A percentile compares a stretch with the other conserved stretches of the same genome.
Conservation (phyloP, 2,113 vertebrate species). For the Carettochelys insculpta region DNA sequence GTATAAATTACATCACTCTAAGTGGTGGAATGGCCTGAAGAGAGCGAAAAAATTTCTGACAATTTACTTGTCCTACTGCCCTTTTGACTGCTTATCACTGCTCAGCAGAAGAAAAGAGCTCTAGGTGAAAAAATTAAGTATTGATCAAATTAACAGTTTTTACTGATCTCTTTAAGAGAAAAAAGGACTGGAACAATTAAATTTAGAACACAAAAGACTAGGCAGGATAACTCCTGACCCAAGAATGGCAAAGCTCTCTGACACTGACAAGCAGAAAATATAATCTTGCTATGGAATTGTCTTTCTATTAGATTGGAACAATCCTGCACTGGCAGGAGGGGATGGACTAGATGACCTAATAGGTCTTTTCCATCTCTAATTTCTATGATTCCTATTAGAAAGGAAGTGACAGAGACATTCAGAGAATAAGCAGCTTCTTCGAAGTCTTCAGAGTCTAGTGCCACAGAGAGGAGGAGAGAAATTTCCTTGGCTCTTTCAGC, state of each 20-base stretch:
- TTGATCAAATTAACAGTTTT: slow-evolving; percentile 99
- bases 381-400: slow-evolving; percentile 30
- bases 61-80: slow-evolving; percentile 86
- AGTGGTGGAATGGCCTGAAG: slow-evolving; percentile 89
- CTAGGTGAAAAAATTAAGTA: slow-evolving; percentile 98
- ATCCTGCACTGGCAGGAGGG: not conserved
- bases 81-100: slow-evolving; percentile 92
- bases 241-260: slow-evolving; percentile 74
- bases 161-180: slow-evolving; percentile 90
- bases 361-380: slow-evolving; percentile 43
- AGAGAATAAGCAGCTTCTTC: not conserved
- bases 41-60: slow-evolving; percentile 88
- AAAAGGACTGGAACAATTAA: slow-evolving; percentile 92
- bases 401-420: not conserved
- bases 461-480: not conserved
- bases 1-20: slow-evolving; percentile 97
- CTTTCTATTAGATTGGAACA: slow-evolving; percentile 69
- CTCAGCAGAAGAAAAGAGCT: slow-evolving; percentile 93
- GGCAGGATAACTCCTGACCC: slow-evolving; percentile 85
- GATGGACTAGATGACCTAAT: slow-evolving; percentile 23
- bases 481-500: not conserved
- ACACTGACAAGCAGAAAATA: slow-evolving; percentile 79
- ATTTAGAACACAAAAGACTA: slow-evolving; percentile 87
- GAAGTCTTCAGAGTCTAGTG: not conserved
- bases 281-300: slow-evolving; percentile 69